Base-by-base conservation (phyloP, 2,113 vertebrate species). In the Paracanthobrama guichenoti region DNA sequence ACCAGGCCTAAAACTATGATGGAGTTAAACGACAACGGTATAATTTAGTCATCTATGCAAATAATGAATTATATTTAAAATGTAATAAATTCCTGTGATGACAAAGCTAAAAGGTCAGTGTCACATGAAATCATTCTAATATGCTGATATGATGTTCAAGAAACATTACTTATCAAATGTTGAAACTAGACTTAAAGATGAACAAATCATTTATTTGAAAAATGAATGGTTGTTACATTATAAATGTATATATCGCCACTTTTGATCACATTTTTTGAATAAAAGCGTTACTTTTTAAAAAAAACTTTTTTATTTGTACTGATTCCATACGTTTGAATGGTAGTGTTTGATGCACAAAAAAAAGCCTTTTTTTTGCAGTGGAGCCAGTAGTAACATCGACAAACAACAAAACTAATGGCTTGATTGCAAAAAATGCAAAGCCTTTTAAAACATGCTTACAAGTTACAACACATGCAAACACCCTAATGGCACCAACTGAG, bases 391-490 rank as follows among this genome's bases (percentile, higher is more conserved):
- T 26, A 62, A 62, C 12, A 26, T 60, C 11, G 12, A 26, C 60
- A 62, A 64, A 64, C 62, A 64, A 66, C 16, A 66, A 66, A 66
- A 66, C 26, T 18, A 66, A 3, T 66, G 14, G 62, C 14, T 20
- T 31, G 3, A 66, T 35, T 39, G 5, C 39, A 39, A 39, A 39
- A 39, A 39, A 39, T 39, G 39, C 39, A 39, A 39, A 39, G 39
- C 22, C 69, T 12, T 46, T 72, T 46, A 2, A 39, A 62, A 84
- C 53, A 85, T 71, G 42, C 55, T 16, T 39, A 44, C 74, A 42
- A 62, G 59, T 44, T 42, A n/a, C n/a, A 69, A 39, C 28, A 24
- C 3, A 26, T 3, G 78, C 22, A 2, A 72, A 77, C 12, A 77
- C 39, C 66, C 31, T 69, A 22, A 22, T 39, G 31, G 24, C 24